A percentile compares a stretch with the other conserved stretches of the same genome.
Evolutionary conservation across 2,888 invertebrate genomes (phyloP).

Genomic region (Nomada flava): DNA sequence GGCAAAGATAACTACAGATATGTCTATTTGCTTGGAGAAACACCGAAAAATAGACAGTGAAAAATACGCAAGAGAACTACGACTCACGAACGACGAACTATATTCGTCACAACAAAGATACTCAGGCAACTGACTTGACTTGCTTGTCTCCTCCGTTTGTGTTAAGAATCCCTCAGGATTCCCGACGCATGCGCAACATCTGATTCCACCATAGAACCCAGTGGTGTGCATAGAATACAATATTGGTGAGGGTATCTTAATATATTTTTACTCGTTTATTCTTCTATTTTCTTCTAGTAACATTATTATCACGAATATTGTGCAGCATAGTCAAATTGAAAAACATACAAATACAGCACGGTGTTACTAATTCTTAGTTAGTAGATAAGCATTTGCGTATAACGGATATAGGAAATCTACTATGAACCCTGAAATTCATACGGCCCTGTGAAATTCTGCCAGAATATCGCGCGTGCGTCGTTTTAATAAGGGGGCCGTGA

Average conservation of each 20-base stretch:
- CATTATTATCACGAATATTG: neutral
- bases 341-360: too few species aligned
- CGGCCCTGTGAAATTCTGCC: conserved; percentile 47
- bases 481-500: conserved; percentile 51
- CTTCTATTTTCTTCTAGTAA: neutral
- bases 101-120: conserved; percentile 58
- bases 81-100: conserved; percentile 51
- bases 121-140: conserved; percentile 53
- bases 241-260: neutral
- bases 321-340: neutral
- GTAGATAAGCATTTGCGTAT: too few species aligned
- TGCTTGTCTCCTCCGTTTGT: conserved; percentile 51
- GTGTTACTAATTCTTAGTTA: neutral
- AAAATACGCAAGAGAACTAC: conserved; percentile 27
- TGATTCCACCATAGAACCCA: conserved; percentile 26
- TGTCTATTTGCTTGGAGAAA: conserved; percentile 3
- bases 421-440: neutral
- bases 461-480: conserved; percentile 55
- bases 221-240: conserved; percentile 22
- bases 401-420: neutral
- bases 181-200: conserved; percentile 44
- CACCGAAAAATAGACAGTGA: conserved; percentile 11
- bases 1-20: neutral
- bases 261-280: neutral
- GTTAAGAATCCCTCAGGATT: conserved; percentile 57